Evolutionary conservation across 2,888 invertebrate genomes (phyloP).

Genomic region (Mylabris sibirica): DNA sequence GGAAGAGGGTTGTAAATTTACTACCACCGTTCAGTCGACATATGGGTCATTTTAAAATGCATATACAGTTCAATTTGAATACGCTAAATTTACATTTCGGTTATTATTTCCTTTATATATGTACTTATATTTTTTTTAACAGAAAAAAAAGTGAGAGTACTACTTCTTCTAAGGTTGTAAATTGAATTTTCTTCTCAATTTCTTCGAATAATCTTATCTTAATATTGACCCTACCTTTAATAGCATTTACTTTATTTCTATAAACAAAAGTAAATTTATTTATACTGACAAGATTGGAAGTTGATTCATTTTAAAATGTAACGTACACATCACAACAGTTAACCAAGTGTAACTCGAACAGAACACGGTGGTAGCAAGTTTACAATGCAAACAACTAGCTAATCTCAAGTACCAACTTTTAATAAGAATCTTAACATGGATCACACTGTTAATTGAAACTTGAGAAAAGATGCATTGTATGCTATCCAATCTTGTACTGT

Average conservation of each 20-base stretch:
- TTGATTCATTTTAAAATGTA: constrained; percentile 31
- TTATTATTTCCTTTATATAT: neutral
- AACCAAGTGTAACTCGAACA: constrained; percentile 30
- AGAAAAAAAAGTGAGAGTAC: neutral
- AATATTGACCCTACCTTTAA: constrained; percentile 6
- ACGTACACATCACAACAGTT: constrained; percentile 30
- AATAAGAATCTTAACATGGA: constrained; percentile 51
- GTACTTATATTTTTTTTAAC: neutral
- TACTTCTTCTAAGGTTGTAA: neutral
- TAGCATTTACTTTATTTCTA: constrained; percentile 1
- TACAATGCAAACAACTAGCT: constrained; percentile 45
- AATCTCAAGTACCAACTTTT: constrained; percentile 53
- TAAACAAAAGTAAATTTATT: constrained; percentile 21
- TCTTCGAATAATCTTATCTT: neutral
- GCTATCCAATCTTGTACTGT: neutral
- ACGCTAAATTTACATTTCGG: constrained; percentile 37
- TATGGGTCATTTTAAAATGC: constrained; percentile 56
- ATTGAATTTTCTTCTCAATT: neutral
- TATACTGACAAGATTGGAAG: constrained; percentile 29
- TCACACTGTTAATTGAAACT: constrained; percentile 56
- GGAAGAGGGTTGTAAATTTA: constrained; percentile 41
- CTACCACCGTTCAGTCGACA: constrained; percentile 44
- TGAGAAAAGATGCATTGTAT: constrained; percentile 25
- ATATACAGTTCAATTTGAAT: constrained; percentile 51
- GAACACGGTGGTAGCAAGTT: constrained; percentile 20